phyloP scores from a whole-genome alignment of 2,797 vertebrate genomes.

The Clarias fuscus region DNA sequence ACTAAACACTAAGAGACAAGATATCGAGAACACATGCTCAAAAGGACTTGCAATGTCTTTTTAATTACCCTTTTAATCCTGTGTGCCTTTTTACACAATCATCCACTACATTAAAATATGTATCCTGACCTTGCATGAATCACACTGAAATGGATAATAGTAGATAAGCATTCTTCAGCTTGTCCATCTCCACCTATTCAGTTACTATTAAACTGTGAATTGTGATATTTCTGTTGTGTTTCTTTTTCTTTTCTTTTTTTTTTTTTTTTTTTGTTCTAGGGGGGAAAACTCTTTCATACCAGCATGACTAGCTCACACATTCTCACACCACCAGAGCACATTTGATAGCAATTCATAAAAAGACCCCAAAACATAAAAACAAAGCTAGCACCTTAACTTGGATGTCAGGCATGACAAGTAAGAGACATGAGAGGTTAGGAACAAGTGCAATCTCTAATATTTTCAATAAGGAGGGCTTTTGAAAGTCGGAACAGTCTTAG shows the following conservation, averaged over 20 bases:
- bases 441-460: background rate
- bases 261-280: background rate
- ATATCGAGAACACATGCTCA: background rate
- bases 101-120: background rate
- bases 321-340: background rate
- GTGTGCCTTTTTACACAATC: background rate
- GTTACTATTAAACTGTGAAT: background rate
- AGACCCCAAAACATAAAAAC: background rate
- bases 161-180: background rate
- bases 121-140: background rate
- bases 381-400: background rate
- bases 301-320: background rate
- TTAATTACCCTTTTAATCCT: conserved; percentile 11
- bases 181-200: background rate
- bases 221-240: background rate
- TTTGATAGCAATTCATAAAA: background rate
- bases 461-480: background rate
- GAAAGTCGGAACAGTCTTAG: no score
- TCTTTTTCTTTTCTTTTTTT: background rate
- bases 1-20: conserved; percentile 23
- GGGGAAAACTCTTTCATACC: background rate
- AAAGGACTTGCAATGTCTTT: background rate
- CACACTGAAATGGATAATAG: background rate
- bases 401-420: background rate
- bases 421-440: background rate